Conservation (phyloP, 2,113 vertebrate genomes). For the Taxidea taxus region DNA sequence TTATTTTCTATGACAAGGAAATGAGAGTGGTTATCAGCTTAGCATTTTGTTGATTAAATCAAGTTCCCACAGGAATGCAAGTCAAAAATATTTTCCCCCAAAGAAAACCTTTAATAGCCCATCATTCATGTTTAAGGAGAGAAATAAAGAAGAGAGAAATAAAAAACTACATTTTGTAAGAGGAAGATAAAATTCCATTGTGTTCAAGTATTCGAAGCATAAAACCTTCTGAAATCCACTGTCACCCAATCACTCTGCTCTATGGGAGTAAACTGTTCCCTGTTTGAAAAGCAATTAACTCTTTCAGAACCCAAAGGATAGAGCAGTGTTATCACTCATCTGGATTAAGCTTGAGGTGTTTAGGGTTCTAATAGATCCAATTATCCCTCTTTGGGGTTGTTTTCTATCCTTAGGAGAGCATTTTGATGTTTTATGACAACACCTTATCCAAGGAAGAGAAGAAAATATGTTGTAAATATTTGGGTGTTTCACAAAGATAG, state of each 20-base stretch:
- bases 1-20: conserved; percentile 57
- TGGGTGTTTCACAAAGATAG: conserved; percentile 44
- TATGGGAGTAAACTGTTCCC: conserved; percentile 18
- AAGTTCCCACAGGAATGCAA: conserved; percentile 22
- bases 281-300: conserved; percentile 68
- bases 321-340: conserved; percentile 7
- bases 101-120: conserved; percentile 49
- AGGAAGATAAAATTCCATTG: conserved; percentile 65
- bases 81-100: conserved; percentile 53
- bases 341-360: conserved; percentile 26
- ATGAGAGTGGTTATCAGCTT: conserved; percentile 42
- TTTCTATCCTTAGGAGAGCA: conserved; percentile 41
- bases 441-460: conserved; percentile 42
- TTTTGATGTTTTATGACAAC: conserved; percentile 57
- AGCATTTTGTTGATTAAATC: conserved; percentile 64
- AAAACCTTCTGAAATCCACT: conserved; percentile 49
- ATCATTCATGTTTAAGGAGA: conserved; percentile 68
- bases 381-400: conserved; percentile 29
- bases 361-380: conserved; percentile 9
- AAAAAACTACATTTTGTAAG: conserved; percentile 43
- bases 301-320: conserved; percentile 61
- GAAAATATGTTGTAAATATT: conserved; percentile 58
- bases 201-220: conserved; percentile 48
- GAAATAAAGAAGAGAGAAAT: conserved; percentile 50
- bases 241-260: conserved; percentile 45